Evolutionary conservation across 2,888 invertebrate species (phyloP).

Genomic region (Campoplex capitator): DNA sequence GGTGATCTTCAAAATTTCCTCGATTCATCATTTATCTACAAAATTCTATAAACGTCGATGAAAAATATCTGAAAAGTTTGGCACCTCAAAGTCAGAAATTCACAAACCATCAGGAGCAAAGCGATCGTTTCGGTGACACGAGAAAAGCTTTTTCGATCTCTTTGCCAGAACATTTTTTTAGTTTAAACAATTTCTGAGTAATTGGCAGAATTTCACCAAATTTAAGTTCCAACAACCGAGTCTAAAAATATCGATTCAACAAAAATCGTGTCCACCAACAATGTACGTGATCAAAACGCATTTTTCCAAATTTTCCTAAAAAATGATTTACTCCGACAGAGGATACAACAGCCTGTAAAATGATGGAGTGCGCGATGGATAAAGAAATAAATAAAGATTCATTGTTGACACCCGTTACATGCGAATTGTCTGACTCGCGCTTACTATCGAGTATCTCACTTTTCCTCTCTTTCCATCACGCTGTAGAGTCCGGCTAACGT

Average conservation of each 20-base stretch:
- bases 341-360: neutral
- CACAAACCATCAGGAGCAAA: neutral
- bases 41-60: neutral
- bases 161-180: neutral
- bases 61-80: neutral
- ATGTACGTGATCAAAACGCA: neutral
- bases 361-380: neutral
- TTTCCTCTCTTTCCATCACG: slow-evolving; percentile 72
- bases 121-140: too few species aligned
- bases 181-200: neutral
- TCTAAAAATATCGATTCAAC: neutral
- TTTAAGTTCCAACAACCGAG: too few species aligned
- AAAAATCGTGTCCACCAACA: neutral
- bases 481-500: slow-evolving; percentile 81
- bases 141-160: neutral
- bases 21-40: neutral
- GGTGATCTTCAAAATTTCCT: slow-evolving; percentile 72
- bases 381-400: slow-evolving; percentile 26
- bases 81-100: neutral
- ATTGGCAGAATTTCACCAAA: too few species aligned
- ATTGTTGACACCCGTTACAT: slow-evolving; percentile 76
- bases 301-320: neutral
- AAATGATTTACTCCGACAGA: neutral
- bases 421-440: slow-evolving; percentile 78
- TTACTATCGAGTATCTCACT: slow-evolving; percentile 77